A percentile compares a stretch with the other conserved stretches of the same genome.
phyloP scores from a whole-genome alignment of 2,113 vertebrate species.

The Myrmecobius fasciatus region DNA sequence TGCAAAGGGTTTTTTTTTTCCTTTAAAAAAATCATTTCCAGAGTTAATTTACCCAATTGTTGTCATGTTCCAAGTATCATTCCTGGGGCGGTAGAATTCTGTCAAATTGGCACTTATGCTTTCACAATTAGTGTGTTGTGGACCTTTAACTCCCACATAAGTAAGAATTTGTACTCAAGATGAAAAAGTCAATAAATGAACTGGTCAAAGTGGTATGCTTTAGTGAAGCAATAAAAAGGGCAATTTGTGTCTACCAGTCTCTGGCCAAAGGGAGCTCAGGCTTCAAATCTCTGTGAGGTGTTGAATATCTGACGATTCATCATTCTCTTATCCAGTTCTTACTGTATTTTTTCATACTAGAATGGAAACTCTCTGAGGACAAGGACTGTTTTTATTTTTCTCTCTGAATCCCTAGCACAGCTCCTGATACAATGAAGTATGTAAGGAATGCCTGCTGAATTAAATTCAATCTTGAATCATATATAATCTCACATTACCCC shows the following conservation, averaged over 20 bases:
- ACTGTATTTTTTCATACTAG: slow-evolving; percentile 2
- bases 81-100: slow-evolving; percentile 51
- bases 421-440: not conserved
- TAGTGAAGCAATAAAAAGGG: slow-evolving; percentile 70
- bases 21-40: slow-evolving; percentile 69
- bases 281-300: slow-evolving; percentile 51
- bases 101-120: slow-evolving; percentile 32
- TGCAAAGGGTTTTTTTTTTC: slow-evolving; percentile 54
- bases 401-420: not conserved
- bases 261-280: slow-evolving; percentile 35
- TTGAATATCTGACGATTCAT: slow-evolving; percentile 46
- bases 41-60: slow-evolving; percentile 44
- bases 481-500: not conserved
- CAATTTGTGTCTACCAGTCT: slow-evolving; percentile 52
- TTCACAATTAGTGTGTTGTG: slow-evolving; percentile 58
- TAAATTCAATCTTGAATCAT: not conserved
- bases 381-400: not conserved
- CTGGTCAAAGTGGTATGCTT: slow-evolving; percentile 52
- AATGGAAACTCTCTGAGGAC: not conserved
- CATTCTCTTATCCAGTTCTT: slow-evolving; percentile 6
- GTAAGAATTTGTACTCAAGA: slow-evolving; percentile 58
- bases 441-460: not conserved
- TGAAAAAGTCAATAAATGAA: slow-evolving; percentile 76
- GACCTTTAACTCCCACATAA: slow-evolving; percentile 54
- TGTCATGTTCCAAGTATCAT: slow-evolving; percentile 46